A percentile compares a stretch with the other conserved stretches of the same genome.
Conservation (phyloP, 1,140 invertebrate species). For the Cepaea nemoralis region DNA sequence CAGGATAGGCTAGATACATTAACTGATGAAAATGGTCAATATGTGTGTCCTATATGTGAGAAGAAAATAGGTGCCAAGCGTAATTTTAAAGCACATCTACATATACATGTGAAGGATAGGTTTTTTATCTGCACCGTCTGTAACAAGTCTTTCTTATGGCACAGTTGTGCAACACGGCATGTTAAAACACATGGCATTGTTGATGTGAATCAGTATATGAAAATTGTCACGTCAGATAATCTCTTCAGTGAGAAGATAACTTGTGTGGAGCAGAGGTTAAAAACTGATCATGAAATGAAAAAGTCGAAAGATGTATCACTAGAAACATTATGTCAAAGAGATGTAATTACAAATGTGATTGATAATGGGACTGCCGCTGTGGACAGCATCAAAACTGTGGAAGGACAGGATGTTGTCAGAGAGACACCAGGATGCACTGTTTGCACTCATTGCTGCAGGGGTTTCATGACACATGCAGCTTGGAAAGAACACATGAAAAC, state of each 20-base stretch:
- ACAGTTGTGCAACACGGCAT: neutral
- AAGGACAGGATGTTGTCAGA: neutral
- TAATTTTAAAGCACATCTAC: neutral
- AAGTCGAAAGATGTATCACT: neutral
- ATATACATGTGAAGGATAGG: neutral
- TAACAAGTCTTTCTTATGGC: neutral
- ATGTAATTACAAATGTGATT: neutral
- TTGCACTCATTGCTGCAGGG: neutral
- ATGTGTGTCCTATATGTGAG: neutral
- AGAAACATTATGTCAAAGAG: neutral
- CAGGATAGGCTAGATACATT: neutral
- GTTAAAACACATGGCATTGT: neutral
- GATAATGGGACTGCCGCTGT: neutral
- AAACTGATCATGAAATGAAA: neutral
- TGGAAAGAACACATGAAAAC: slow-evolving; percentile 3
- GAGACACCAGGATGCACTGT: neutral
- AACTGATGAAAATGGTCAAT: neutral
- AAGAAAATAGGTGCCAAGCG: neutral
- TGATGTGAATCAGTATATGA: neutral
- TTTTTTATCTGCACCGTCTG: neutral
- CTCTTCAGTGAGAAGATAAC: neutral
- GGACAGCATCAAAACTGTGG: neutral
- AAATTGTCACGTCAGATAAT: neutral
- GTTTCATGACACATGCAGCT: neutral
- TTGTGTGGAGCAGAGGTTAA: neutral